Conservation (phyloP, 2,113 vertebrate genomes). For the Narcine bancroftii region DNA sequence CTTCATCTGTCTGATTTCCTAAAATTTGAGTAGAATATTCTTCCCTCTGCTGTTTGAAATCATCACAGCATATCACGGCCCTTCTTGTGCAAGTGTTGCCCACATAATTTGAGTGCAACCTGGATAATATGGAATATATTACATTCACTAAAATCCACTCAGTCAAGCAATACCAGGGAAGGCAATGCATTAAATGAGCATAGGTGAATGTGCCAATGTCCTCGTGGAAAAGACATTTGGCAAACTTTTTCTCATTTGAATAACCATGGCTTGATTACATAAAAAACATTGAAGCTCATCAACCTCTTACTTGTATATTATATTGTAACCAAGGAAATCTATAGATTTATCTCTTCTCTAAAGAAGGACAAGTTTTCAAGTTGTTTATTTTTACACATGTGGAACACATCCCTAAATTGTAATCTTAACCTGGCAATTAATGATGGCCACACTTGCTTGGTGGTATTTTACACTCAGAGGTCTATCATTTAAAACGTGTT, state of each 20-base stretch:
- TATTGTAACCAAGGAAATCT: background rate
- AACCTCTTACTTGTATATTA: background rate
- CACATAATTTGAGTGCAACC: background rate
- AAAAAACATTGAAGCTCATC: background rate
- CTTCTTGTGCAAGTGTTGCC: background rate
- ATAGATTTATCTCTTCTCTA: background rate
- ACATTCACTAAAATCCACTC: background rate
- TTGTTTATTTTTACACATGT: background rate
- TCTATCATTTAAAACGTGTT: too few species aligned
- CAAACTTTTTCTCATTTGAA: background rate
- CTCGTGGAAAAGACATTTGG: background rate
- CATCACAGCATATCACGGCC: background rate
- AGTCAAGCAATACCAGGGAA: background rate
- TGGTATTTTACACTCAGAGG: too few species aligned
- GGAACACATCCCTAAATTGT: background rate
- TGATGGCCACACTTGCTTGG: too few species aligned
- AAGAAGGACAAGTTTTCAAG: background rate
- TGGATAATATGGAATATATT: too few species aligned
- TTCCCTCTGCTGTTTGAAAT: background rate
- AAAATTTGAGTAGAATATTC: background rate
- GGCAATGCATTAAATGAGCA: slow-evolving; percentile 1
- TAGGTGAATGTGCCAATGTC: background rate
- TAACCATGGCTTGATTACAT: background rate
- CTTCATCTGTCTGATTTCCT: too few species aligned
- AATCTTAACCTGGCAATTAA: background rate